Conservation (phyloP, 2,797 vertebrate species). For the Knipowitschia caucasica region DNA sequence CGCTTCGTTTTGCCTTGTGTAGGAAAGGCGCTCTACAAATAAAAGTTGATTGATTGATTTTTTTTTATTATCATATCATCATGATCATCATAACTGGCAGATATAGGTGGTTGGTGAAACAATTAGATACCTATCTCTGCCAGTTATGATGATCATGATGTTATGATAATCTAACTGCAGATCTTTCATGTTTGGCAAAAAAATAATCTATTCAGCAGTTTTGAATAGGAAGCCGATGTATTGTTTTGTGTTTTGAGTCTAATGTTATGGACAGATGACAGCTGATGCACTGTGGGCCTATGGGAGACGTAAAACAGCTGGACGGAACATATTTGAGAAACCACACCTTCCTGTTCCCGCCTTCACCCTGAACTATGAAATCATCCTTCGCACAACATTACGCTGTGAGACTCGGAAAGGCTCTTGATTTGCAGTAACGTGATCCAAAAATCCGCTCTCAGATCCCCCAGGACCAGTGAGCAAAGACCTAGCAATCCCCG, state of each 20-base stretch:
- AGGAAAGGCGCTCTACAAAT: too few relatives aligned
- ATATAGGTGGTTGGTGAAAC: too few relatives aligned
- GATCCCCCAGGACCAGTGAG: conserved; percentile 37
- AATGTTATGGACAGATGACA: conserved; percentile 1
- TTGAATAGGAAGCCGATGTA: not conserved
- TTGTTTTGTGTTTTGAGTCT: too few relatives aligned
- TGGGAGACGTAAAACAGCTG: conserved; percentile 32
- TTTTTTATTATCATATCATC: too few relatives aligned
- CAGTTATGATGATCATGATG: too few relatives aligned
- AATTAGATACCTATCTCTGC: too few relatives aligned
- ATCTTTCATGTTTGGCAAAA: too few relatives aligned
- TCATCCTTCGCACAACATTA: conserved; percentile 57
- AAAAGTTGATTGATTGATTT: too few relatives aligned
- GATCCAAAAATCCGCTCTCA: conserved; percentile 48
- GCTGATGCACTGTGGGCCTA: conserved; percentile 13
- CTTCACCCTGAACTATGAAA: conserved; percentile 53
- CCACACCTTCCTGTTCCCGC: conserved; percentile 50
- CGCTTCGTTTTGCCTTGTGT: too few relatives aligned
- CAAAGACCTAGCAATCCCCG: conserved; percentile 38
- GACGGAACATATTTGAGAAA: conserved; percentile 33
- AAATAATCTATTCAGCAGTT: too few relatives aligned
- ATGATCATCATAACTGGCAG: too few relatives aligned
- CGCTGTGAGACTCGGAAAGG: conserved; percentile 32
- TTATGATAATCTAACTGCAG: too few relatives aligned
- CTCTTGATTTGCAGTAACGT: conserved; percentile 44